Percentiles rank a stretch among this genome's conserved stretches.
Evolutionary conservation across 2,113 vertebrate genomes (phyloP).

Genomic region (Herpetotheres cachinnans): DNA sequence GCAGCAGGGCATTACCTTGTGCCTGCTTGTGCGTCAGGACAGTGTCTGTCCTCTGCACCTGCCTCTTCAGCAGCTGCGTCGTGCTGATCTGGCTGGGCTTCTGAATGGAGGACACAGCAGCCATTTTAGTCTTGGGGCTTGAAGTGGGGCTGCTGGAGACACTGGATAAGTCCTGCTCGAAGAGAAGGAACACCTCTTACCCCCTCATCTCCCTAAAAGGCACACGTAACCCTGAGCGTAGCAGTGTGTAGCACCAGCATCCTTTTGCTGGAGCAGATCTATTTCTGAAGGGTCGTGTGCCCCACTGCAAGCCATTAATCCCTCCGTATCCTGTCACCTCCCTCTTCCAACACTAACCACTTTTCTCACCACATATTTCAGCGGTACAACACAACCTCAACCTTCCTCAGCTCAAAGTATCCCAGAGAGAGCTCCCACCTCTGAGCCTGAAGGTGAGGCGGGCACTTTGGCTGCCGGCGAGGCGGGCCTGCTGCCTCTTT

Average conservation of each 20-base stretch:
- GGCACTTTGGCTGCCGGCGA: slow-evolving; percentile 87
- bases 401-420: neutral
- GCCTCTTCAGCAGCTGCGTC: slow-evolving; percentile 89
- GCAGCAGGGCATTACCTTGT: slow-evolving; percentile 79
- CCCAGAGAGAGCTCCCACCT: slow-evolving; percentile 67
- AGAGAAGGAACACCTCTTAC: neutral
- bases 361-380: accelerated
- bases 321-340: neutral
- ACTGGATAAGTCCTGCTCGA: slow-evolving; percentile 87
- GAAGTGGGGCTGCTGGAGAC: slow-evolving; percentile 96
- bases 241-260: neutral
- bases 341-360: neutral
- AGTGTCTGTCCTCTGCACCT: slow-evolving; percentile 84
- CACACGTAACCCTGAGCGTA: accelerated
- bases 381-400: accelerated
- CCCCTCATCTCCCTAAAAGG: accelerated
- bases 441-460: slow-evolving; percentile 89
- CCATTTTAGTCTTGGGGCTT: slow-evolving; percentile 91
- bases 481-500: slow-evolving; percentile 83
- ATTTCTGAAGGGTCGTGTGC: accelerated
- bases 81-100: slow-evolving; percentile 85
- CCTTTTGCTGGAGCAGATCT: neutral
- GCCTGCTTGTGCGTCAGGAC: slow-evolving; percentile 89
- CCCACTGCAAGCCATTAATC: accelerated
- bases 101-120: slow-evolving; percentile 82